These are phyloP conservation scores for Novumbra hubbsi DNA, from an alignment of 2,797 vertebrate species.

Conservation along the genomic window DNA sequence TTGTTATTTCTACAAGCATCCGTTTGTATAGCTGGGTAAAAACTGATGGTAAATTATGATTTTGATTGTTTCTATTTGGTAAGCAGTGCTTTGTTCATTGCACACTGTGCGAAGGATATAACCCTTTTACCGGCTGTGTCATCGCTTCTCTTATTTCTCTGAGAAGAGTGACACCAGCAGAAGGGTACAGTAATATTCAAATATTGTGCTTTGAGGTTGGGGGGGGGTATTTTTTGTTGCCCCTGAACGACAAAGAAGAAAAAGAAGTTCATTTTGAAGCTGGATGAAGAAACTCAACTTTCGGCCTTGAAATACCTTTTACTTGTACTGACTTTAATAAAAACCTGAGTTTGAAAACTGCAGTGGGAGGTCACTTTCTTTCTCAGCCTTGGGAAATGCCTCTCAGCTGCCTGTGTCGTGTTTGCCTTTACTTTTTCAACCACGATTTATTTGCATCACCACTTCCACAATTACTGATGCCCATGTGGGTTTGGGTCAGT, in stretches of 20 bases:
- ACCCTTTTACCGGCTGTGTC: slow-evolving; percentile 27
- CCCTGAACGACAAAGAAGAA: slow-evolving; percentile 49
- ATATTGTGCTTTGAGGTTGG: not conserved
- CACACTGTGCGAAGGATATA: slow-evolving; percentile 20
- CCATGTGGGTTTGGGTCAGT: not conserved
- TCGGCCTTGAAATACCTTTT: slow-evolving; percentile 61
- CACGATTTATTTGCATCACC: not conserved
- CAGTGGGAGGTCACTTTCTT: slow-evolving; percentile 50
- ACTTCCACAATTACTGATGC: not conserved
- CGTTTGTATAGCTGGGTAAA: slow-evolving; percentile 28
- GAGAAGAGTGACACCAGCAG: slow-evolving; percentile 32
- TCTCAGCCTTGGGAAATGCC: slow-evolving; percentile 18
- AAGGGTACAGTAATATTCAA: slow-evolving; percentile 15
- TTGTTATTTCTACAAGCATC: slow-evolving; percentile 31
- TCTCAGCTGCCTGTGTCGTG: not conserved
- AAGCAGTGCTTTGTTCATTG: slow-evolving; percentile 40
- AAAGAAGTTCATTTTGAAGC: slow-evolving; percentile 57
- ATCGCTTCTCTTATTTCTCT: slow-evolving; percentile 45
- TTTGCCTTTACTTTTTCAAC: not conserved
- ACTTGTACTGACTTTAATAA: slow-evolving; percentile 78
- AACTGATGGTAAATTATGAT: slow-evolving; percentile 30
- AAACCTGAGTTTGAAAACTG: slow-evolving; percentile 71
- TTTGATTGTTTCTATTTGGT: slow-evolving; percentile 54
- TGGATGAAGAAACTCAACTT: slow-evolving; percentile 51
- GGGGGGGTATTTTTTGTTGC: slow-evolving; percentile 32